These are phyloP conservation scores for Drosophila birchii DNA, from an alignment of 2,888 invertebrate species.

Conservation along the genomic window DNA sequence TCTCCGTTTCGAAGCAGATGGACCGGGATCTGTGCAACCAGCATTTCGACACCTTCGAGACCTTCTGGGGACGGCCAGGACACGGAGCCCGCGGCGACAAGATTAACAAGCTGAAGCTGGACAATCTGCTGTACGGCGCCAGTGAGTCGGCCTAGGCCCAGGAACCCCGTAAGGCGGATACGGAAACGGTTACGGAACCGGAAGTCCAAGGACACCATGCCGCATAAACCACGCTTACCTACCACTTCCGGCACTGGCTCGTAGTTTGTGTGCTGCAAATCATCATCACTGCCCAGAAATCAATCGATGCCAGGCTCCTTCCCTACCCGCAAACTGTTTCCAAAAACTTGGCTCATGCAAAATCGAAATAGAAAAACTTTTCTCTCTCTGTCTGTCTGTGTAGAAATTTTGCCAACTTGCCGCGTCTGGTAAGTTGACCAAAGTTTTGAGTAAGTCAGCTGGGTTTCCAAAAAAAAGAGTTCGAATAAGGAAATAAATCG, in stretches of 20 bases:
- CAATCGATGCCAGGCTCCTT: constrained; percentile 50
- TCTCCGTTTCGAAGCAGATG: constrained; percentile 77
- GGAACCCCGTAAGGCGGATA: neutral
- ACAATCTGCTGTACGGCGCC: constrained; percentile 84
- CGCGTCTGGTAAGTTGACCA: constrained; percentile 76
- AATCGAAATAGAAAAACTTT: constrained; percentile 6
- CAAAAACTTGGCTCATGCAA: constrained; percentile 16
- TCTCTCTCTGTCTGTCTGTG: neutral
- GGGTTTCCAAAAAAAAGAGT: neutral
- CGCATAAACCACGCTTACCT: neutral
- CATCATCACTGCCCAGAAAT: constrained; percentile 53
- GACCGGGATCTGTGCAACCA: constrained; percentile 88
- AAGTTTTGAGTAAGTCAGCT: constrained; percentile 64
- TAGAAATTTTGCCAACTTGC: constrained; percentile 82
- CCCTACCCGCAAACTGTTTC: constrained; percentile 15
- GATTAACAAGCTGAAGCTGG: constrained; percentile 84
- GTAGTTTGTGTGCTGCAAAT: constrained; percentile 57
- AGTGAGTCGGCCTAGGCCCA: constrained; percentile 74
- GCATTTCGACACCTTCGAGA: constrained; percentile 91
- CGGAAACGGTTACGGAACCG: constrained; percentile 1
- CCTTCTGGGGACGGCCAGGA: constrained; percentile 92
- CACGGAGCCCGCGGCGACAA: constrained; percentile 84
- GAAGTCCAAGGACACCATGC: neutral
- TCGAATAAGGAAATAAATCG: neutral
- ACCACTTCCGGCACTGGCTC: constrained; percentile 42